Percentiles rank a stretch among this genome's conserved stretches.
phyloP scores from a whole-genome alignment of 2,113 vertebrate species.

The Laticauda laticaudata region DNA sequence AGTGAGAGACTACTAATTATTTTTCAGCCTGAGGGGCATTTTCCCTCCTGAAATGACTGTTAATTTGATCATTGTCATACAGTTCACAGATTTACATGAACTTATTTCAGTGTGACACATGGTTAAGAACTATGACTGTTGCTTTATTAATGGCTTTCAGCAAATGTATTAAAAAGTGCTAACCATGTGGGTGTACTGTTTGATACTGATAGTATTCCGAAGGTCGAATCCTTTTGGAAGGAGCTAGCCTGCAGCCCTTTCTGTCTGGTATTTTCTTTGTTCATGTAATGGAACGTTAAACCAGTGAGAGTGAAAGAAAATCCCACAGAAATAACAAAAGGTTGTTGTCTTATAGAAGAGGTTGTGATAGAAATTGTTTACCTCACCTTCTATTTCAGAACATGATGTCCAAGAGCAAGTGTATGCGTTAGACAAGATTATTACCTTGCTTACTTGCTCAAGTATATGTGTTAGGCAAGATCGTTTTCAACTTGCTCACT shows the following conservation, averaged over 20 bases:
- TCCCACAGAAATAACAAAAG: constrained; percentile 63
- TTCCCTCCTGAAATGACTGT: constrained; percentile 72
- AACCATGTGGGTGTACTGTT: constrained; percentile 68
- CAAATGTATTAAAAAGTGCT: constrained; percentile 73
- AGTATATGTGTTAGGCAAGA: constrained; percentile 36
- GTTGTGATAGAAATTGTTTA: not conserved
- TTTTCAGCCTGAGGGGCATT: constrained; percentile 78
- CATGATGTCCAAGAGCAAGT: constrained; percentile 22
- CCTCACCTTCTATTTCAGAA: constrained; percentile 3
- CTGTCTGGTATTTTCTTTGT: constrained; percentile 69
- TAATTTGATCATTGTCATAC: constrained; percentile 83
- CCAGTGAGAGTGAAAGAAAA: constrained; percentile 69
- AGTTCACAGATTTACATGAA: constrained; percentile 82
- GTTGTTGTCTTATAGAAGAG: constrained; percentile 44
- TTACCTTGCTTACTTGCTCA: constrained; percentile 26
- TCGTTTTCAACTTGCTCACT: constrained; percentile 22
- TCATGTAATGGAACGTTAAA: constrained; percentile 70
- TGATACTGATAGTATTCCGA: constrained; percentile 75
- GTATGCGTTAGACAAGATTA: constrained; percentile 37
- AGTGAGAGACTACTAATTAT: constrained; percentile 83
- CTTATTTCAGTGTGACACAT: constrained; percentile 75
- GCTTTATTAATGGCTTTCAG: constrained; percentile 77
- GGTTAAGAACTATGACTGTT: constrained; percentile 76
- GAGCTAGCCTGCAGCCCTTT: constrained; percentile 68
- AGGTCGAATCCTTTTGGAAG: constrained; percentile 71